Evolutionary conservation across 2,113 vertebrate genomes (phyloP), one percentile per base, ranked within the genome.

Genomic region (Alectura lathami): DNA sequence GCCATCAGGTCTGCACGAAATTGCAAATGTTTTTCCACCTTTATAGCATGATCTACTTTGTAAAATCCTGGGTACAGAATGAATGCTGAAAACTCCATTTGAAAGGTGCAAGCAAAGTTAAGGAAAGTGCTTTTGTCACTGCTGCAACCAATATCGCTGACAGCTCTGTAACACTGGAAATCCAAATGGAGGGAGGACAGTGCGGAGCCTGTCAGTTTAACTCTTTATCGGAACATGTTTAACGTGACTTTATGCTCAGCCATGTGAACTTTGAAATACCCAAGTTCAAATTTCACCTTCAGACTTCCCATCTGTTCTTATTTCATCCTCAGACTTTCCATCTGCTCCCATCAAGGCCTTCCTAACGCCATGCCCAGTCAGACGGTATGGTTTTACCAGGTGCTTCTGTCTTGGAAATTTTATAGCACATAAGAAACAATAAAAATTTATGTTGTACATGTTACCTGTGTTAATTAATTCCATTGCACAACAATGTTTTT

Each of bases 341-440:
- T 97, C 97, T 97, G 96, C 93, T 97, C 91, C 88, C 91, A 84
- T 77, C 93, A 70, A 96, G 91, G 64, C 93, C 93, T 94, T 93
- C 69, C 93, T 97, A 94, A 96, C 88, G 73, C 91, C 92, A 69
- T 96, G 91, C 92, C 81, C 89, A 82, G 60, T 88, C 92, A 92
- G 83, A 82, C 69, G 5, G n/a, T 59, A 91, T 88, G 77, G 85
- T 72, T 97, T 97, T 97, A 92, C 96, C 94, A 96, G 96, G 93
- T 96, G 95, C 90, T 97, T 95, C 91, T 94, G 94, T 94, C 97
- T 96, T 96, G 94, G 93, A 97, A 97, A 97, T 97, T 96, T 96
- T 96, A 97, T 86, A 74, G 81, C 88, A 75, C 89, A 86, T 68
- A 94, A 93, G 93, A 94, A 96, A 94, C 93, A 96, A 93, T 96